Evolutionary conservation across 2,888 invertebrate genomes (phyloP).

Genomic region (Brenthis ino): DNA sequence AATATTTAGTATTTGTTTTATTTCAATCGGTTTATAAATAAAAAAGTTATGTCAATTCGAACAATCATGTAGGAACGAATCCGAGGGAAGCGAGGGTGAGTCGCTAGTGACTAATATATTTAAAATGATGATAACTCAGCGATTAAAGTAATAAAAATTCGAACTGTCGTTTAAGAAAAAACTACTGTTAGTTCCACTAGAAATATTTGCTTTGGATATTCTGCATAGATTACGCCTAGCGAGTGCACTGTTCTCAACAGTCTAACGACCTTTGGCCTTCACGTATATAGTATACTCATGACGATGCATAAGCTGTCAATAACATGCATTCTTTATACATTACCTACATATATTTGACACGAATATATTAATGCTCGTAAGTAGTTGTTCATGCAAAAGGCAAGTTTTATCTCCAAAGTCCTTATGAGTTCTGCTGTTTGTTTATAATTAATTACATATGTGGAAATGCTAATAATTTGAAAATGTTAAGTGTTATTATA

Average conservation of each 20-base stretch:
- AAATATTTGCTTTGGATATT: constrained; percentile 3
- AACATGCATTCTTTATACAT: constrained; percentile 11
- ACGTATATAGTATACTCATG: constrained; percentile 8
- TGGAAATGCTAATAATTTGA: constrained; percentile 1
- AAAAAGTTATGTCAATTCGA: too few relatives aligned
- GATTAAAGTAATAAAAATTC: constrained; percentile 1
- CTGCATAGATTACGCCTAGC: neutral
- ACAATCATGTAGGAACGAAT: too few relatives aligned
- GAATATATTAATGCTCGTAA: constrained; percentile 15
- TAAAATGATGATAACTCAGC: neutral
- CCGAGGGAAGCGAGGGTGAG: too few relatives aligned
- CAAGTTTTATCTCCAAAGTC: constrained; percentile 8
- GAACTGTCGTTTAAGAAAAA: constrained; percentile 2
- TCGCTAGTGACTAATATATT: too few relatives aligned
- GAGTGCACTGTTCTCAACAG: neutral
- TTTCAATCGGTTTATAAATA: too few relatives aligned
- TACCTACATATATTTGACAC: constrained; percentile 16
- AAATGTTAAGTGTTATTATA: constrained; percentile 1
- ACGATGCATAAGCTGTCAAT: constrained; percentile 4
- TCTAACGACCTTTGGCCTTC: constrained; percentile 12
- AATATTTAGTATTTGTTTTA: too few relatives aligned
- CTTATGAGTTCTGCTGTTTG: neutral
- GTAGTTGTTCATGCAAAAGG: neutral
- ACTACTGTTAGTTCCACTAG: neutral
- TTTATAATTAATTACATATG: neutral